These are phyloP conservation scores for Poecilus cupreus DNA, from an alignment of 2,888 invertebrate genomes.

Conservation along the genomic window DNA sequence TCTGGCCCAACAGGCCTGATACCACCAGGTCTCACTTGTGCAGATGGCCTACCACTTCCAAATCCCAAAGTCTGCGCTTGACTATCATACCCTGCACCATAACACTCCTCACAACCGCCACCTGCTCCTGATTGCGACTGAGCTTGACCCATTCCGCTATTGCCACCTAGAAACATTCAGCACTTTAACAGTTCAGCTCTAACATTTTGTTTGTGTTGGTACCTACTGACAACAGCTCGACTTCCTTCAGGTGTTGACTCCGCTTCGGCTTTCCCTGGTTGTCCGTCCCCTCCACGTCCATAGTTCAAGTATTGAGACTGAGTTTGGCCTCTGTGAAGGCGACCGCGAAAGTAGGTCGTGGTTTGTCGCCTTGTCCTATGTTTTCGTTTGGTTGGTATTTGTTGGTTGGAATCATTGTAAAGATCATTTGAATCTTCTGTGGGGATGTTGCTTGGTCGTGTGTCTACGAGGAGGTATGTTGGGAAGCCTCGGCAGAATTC, in stretches of 20 bases:
- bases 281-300: slow-evolving; percentile 76
- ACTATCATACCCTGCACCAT: slow-evolving; percentile 65
- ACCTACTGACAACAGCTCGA: slow-evolving; percentile 84
- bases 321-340: slow-evolving; percentile 83
- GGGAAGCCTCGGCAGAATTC: slow-evolving; percentile 73
- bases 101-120: slow-evolving; percentile 81
- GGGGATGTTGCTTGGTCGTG: slow-evolving; percentile 61
- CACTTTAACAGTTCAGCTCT: background rate
- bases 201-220: slow-evolving; percentile 43
- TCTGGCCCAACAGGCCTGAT: slow-evolving; percentile 44
- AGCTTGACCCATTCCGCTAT: slow-evolving; percentile 90
- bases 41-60: slow-evolving; percentile 52
- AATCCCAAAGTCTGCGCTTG: slow-evolving; percentile 43
- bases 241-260: slow-evolving; percentile 84
- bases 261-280: slow-evolving; percentile 87
- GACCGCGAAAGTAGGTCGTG: slow-evolving; percentile 69
- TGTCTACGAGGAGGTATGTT: slow-evolving; percentile 70
- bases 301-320: slow-evolving; percentile 89
- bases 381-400: slow-evolving; percentile 62
- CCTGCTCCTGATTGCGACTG: slow-evolving; percentile 88
- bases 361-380: slow-evolving; percentile 65
- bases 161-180: slow-evolving; percentile 78
- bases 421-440: slow-evolving; percentile 67
- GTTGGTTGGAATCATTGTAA: slow-evolving; percentile 68
- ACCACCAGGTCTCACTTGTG: slow-evolving; percentile 59